Evolutionary conservation across 2,113 vertebrate species (phyloP).

Genomic region (Dicaeum eximium): DNA sequence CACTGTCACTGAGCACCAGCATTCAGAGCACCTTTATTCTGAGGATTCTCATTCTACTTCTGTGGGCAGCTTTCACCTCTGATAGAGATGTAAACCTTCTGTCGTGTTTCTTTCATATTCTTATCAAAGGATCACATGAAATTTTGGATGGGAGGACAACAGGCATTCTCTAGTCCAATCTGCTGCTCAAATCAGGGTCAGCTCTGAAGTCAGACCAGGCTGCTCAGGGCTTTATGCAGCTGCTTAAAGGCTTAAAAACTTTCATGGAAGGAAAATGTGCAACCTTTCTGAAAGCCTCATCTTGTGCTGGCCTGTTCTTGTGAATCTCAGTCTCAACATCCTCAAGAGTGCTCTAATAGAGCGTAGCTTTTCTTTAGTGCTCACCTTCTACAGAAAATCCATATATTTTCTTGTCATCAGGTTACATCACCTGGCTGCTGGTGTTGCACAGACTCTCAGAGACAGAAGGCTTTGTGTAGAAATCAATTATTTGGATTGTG

Average conservation of each 20-base stretch:
- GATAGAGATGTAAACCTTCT: not conserved
- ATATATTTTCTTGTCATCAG: not conserved
- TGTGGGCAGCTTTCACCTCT: not conserved
- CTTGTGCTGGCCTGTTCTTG: not conserved
- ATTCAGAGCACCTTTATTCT: not conserved
- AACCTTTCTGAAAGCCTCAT: not conserved
- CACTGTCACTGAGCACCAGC: not conserved
- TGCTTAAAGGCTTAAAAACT: not conserved
- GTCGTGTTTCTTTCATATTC: not conserved
- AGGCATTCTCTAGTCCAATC: not conserved
- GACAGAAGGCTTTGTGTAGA: not conserved
- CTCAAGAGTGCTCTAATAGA: not conserved
- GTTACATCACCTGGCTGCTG: not conserved
- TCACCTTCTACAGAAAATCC: not conserved
- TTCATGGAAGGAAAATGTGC: not conserved
- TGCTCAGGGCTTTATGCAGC: not conserved
- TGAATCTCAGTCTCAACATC: not conserved
- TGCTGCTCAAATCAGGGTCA: not conserved
- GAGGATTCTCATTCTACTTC: not conserved
- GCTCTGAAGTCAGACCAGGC: not conserved
- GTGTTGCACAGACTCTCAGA: not conserved
- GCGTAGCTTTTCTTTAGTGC: not conserved
- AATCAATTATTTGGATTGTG: not conserved
- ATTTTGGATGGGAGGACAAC: not conserved
- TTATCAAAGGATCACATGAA: not conserved